phyloP scores from a whole-genome alignment of 1,140 invertebrate species.

The Pseudomyrmex concolor region DNA sequence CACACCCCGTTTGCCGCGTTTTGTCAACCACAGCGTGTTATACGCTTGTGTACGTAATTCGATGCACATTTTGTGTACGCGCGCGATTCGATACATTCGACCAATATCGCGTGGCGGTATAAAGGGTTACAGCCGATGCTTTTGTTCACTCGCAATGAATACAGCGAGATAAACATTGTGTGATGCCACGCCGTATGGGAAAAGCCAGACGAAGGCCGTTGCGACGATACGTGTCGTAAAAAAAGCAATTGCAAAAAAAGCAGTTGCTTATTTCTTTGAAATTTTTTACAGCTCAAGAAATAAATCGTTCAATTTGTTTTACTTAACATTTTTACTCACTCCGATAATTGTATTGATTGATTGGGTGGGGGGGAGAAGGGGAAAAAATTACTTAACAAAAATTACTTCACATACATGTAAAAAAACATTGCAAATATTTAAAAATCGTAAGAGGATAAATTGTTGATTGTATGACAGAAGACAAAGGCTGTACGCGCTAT shows the following conservation, averaged over 20 bases:
- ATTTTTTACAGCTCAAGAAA: background rate
- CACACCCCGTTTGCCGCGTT: constrained; percentile 55
- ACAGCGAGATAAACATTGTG: constrained; percentile 1
- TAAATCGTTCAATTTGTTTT: constrained; percentile 14
- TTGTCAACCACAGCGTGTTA: constrained; percentile 51
- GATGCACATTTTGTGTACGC: constrained; percentile 55
- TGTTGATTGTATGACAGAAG: constrained; percentile 7
- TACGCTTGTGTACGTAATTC: constrained; percentile 34
- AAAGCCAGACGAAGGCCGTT: background rate
- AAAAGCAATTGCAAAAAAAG: constrained; percentile 30
- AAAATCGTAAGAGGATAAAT: background rate
- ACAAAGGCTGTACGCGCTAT: background rate
- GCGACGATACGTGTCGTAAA: background rate
- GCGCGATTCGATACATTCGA: constrained; percentile 56
- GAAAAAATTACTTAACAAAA: no score
- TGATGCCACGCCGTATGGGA: background rate
- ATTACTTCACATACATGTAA: background rate
- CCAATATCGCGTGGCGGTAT: background rate
- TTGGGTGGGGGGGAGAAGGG: background rate
- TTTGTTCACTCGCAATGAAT: constrained; percentile 5
- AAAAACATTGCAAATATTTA: background rate
- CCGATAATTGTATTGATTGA: background rate
- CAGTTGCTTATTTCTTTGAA: background rate
- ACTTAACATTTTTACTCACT: background rate
- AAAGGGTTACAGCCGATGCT: background rate